phyloP scores from a whole-genome alignment of 2,888 invertebrate genomes.

The Melikaiella ostensackeni region DNA sequence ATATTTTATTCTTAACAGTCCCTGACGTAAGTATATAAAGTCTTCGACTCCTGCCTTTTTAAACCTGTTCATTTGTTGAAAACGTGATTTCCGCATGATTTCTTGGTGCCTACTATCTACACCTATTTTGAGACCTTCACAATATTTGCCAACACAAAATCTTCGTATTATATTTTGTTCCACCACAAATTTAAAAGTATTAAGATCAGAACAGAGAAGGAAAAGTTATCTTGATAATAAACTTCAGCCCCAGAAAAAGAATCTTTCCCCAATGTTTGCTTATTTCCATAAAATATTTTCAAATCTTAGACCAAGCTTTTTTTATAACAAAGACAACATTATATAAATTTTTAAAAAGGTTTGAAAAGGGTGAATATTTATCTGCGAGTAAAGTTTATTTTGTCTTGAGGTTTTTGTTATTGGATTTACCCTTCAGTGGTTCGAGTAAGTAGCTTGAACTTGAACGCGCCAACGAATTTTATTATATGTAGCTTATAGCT shows the following conservation, averaged over 20 bases:
- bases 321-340: too few relatives aligned
- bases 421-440: background rate
- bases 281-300: background rate
- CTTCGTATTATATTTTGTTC: background rate
- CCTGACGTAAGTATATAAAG: background rate
- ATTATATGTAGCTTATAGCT: background rate
- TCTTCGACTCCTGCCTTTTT: background rate
- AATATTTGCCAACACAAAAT: background rate
- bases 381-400: background rate
- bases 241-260: background rate
- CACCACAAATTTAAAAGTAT: background rate
- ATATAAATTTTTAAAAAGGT: background rate
- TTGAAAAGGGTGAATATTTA: background rate
- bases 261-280: background rate
- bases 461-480: background rate
- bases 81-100: background rate
- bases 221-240: background rate
- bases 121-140: background rate
- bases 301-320: too few relatives aligned
- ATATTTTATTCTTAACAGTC: background rate
- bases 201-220: background rate
- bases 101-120: background rate
- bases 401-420: background rate
- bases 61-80: constrained; percentile 7
- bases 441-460: background rate